phyloP scores from a whole-genome alignment of 2,888 invertebrate genomes.

The Dusona sp. region DNA sequence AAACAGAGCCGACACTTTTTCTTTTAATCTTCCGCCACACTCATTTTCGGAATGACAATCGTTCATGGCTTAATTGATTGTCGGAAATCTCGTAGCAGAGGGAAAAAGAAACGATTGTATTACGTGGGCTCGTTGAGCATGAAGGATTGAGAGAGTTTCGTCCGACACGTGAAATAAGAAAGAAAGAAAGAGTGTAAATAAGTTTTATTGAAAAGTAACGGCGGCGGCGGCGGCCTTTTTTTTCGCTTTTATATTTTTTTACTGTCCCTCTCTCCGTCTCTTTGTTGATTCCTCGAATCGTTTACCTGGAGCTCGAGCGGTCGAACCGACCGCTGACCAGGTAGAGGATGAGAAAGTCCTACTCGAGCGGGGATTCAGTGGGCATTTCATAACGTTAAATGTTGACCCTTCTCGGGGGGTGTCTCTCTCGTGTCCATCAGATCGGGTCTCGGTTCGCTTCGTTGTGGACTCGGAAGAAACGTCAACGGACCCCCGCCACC shows the following conservation, averaged over 20 bases:
- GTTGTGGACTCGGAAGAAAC: slow-evolving; percentile 78
- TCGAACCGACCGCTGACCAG: slow-evolving; percentile 11
- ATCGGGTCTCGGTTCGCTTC: slow-evolving; percentile 81
- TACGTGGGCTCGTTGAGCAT: slow-evolving; percentile 20
- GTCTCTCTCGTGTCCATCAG: slow-evolving; percentile 68
- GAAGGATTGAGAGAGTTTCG: slow-evolving; percentile 7
- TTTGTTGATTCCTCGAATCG: slow-evolving; percentile 57
- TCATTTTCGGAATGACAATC: slow-evolving; percentile 41
- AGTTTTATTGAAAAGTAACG: slow-evolving; percentile 65
- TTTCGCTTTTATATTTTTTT: not conserved
- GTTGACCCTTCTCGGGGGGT: slow-evolving; percentile 7
- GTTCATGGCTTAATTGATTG: slow-evolving; percentile 53
- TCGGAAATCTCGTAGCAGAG: not conserved
- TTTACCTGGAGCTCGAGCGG: slow-evolving; percentile 49
- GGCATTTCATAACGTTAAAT: slow-evolving; percentile 33
- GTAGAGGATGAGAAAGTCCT: slow-evolving; percentile 32
- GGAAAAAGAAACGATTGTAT: not conserved
- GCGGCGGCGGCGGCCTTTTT: slow-evolving; percentile 40
- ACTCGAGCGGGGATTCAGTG: not conserved
- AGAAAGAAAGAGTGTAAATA: slow-evolving; percentile 58
- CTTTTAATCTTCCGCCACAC: not conserved
- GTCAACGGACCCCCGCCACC: slow-evolving; percentile 52
- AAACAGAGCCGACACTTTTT: not conserved
- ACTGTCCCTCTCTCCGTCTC: slow-evolving; percentile 12
- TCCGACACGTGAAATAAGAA: slow-evolving; percentile 18